These are phyloP conservation scores for Osmoderma eremita DNA, from an alignment of 2,888 invertebrate genomes.

Conservation along the genomic window DNA sequence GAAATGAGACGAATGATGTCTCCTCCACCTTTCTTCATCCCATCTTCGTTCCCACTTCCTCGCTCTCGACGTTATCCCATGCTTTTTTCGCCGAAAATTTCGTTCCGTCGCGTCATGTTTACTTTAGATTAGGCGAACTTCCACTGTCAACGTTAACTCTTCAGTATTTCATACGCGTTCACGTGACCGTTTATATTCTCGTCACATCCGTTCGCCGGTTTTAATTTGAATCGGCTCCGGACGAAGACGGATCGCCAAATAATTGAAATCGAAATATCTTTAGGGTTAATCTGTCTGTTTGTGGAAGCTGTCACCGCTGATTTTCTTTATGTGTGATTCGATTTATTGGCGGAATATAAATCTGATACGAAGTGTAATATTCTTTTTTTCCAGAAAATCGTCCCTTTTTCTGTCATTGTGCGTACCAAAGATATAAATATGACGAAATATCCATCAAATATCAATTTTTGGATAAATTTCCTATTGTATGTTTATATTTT, in stretches of 20 bases:
- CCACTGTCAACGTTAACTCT: conserved; percentile 13
- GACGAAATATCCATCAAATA: too few species aligned
- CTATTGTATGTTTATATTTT: too few species aligned
- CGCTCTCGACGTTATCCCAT: background rate
- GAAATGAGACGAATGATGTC: conserved; percentile 1
- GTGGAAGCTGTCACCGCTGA: background rate
- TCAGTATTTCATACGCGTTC: conserved; percentile 12
- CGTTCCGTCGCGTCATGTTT: conserved; percentile 20
- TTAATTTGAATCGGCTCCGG: conserved; percentile 8
- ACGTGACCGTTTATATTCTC: background rate
- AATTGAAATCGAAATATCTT: conserved; percentile 19
- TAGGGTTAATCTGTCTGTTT: conserved; percentile 17
- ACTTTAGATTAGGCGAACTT: conserved; percentile 27
- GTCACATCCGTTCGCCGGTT: conserved; percentile 6
- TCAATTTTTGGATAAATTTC: too few species aligned
- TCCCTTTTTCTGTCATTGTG: too few species aligned
- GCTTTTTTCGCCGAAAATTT: background rate
- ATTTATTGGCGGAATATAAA: too few species aligned
- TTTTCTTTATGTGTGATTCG: background rate
- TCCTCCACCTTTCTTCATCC: background rate
- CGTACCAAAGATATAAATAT: too few species aligned
- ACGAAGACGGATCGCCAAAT: conserved; percentile 18
- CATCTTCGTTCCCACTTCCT: background rate
- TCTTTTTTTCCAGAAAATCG: too few species aligned
- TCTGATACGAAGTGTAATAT: too few species aligned